phyloP scores from a whole-genome alignment of 2,797 vertebrate species.

The Xenops minutus region DNA sequence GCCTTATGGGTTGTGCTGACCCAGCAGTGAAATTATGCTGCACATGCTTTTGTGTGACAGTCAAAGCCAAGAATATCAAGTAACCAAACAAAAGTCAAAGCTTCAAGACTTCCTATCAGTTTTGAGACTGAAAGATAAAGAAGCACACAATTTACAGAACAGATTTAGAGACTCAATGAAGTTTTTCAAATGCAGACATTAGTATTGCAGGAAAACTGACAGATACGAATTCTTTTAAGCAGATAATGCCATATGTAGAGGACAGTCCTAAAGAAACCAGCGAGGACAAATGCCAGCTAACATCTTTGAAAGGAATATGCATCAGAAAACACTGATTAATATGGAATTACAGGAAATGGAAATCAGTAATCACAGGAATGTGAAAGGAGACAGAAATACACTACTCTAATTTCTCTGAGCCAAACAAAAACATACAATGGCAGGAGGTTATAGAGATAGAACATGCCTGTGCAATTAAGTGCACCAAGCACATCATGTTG shows the following conservation, averaged over 20 bases:
- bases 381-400: background rate
- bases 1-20: background rate
- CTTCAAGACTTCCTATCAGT: background rate
- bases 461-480: background rate
- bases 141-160: background rate
- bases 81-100: background rate
- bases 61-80: background rate
- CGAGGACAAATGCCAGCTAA: background rate
- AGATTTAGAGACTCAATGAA: background rate
- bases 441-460: background rate
- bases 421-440: background rate
- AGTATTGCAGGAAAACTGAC: background rate
- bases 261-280: background rate
- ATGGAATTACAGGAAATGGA: background rate
- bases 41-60: background rate
- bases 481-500: background rate
- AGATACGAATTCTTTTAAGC: background rate
- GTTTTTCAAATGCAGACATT: background rate
- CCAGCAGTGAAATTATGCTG: background rate
- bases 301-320: background rate
- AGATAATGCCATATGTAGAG: background rate
- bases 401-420: background rate
- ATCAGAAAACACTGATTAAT: background rate
- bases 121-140: background rate
- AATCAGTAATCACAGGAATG: background rate